Percentiles rank a stretch among this genome's conserved stretches.
Conservation (phyloP, 2,113 vertebrate species). For the Falcunculus frontatus region DNA sequence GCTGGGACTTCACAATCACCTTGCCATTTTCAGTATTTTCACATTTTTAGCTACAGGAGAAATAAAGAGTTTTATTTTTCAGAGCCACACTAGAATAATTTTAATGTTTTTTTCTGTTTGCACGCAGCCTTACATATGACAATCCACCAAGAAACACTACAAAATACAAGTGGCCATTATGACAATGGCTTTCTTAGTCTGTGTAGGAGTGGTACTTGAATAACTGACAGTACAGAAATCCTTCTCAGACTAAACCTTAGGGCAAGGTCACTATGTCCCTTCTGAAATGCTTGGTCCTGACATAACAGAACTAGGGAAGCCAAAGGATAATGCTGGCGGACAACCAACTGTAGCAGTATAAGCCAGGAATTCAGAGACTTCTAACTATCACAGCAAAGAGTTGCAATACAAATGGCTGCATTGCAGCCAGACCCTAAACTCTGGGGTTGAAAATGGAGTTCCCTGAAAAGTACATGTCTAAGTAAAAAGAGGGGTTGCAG, state of each 20-base stretch:
- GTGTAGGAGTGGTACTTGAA: background rate
- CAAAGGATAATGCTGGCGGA: background rate
- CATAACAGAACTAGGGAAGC: background rate
- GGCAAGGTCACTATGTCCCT: background rate
- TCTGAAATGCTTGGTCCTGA: background rate
- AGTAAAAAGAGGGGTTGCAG: background rate
- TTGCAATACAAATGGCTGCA: background rate
- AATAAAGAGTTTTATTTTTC: background rate
- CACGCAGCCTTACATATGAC: background rate
- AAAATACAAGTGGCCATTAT: background rate
- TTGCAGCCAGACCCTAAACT: background rate
- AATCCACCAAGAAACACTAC: background rate
- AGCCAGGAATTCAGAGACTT: background rate
- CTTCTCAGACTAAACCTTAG: background rate
- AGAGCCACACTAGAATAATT: background rate
- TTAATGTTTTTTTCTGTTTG: background rate
- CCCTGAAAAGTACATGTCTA: background rate
- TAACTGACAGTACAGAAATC: background rate
- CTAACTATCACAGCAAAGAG: background rate
- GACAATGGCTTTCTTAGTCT: background rate
- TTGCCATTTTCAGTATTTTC: background rate
- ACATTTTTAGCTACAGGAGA: background rate
- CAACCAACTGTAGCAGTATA: background rate
- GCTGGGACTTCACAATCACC: background rate
- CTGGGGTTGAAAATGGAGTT: background rate